Evolutionary conservation across 2,888 invertebrate genomes (phyloP), one percentile per base, ranked within the genome.

Genomic region (Antitype chi): DNA sequence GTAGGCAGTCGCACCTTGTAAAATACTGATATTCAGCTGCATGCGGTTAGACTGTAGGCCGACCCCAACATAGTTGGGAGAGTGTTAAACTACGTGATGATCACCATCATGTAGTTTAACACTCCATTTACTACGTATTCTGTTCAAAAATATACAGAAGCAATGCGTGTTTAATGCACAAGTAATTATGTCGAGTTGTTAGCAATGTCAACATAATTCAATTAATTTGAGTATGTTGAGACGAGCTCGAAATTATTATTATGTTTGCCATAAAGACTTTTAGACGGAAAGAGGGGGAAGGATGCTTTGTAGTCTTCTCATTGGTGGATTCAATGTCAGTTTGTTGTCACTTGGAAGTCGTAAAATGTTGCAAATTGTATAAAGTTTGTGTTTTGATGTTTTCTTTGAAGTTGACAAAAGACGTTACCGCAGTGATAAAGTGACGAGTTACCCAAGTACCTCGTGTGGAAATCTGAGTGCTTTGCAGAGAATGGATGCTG

Each of bases 141-240:
- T 13, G 4, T 72, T 20, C 8, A 49, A 68, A 64, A 49, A 62
- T 57, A 72, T 17, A 57, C 70, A 62, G 74, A 86, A 66, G 86
- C 79, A 81, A 84, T 84, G 85, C 85, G 89, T 89, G 85, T 90
- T 88, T 89, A 91, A 92, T 92, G 93, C 91, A 92, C 90, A 90
- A 91, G 92, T 94, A 93, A 94, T 94, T 93, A 92, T 89, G 85
- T 88, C 81, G 90, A 92, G 92, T 91, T 93, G 94, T 94, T 94
- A 85, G 89, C 90, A 90, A 83, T 89, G 92, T 92, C 92, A 94
- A 94, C 94, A 94, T 91, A 93, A 92, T 92, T 94, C 91, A 92
- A 94, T 92, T 94, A 94, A 92, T 92, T 91, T 86, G 87, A 89
- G 86, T 87, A 85, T 89, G 85, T 81, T 67, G 82, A 75, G 85